Percentiles rank a stretch among this genome's conserved stretches.
Conservation (phyloP, 2,113 vertebrate genomes). For the Hippocampus abdominalis region DNA sequence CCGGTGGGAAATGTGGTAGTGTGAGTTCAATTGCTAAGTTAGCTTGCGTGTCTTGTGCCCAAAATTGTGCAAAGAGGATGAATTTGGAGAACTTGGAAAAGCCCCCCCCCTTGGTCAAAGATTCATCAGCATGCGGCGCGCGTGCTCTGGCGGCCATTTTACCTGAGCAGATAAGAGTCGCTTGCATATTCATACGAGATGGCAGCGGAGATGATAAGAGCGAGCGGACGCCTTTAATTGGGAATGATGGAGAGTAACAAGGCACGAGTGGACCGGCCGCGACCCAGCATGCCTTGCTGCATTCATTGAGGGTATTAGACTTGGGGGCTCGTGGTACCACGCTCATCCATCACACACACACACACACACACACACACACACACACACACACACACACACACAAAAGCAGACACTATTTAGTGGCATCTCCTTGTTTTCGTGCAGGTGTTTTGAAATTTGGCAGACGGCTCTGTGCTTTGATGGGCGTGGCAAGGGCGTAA, state of each 20-base stretch:
- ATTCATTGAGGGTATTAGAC: slow-evolving; percentile 72
- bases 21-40: too few species aligned
- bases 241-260: slow-evolving; percentile 72
- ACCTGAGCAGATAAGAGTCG: slow-evolving; percentile 61
- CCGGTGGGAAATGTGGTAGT: too few species aligned
- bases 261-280: slow-evolving; percentile 47
- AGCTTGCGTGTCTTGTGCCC: too few species aligned
- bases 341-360: slow-evolving; percentile 17
- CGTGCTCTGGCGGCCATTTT: slow-evolving; percentile 30
- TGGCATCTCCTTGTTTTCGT: too few species aligned
- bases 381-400: too few species aligned
- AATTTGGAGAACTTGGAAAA: too few species aligned
- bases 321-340: slow-evolving; percentile 18
- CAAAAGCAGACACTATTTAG: too few species aligned
- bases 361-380: too few species aligned
- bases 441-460: too few species aligned
- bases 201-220: slow-evolving; percentile 57
- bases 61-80: too few species aligned
- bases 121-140: neutral
- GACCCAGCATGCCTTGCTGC: slow-evolving; percentile 68
- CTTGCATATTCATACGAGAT: slow-evolving; percentile 70
- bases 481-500: too few species aligned
- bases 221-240: slow-evolving; percentile 66
- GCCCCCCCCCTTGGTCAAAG: neutral
- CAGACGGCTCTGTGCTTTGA: too few species aligned